Conservation (phyloP, 2,113 vertebrate species). For the Benitochromis conjunctus region DNA sequence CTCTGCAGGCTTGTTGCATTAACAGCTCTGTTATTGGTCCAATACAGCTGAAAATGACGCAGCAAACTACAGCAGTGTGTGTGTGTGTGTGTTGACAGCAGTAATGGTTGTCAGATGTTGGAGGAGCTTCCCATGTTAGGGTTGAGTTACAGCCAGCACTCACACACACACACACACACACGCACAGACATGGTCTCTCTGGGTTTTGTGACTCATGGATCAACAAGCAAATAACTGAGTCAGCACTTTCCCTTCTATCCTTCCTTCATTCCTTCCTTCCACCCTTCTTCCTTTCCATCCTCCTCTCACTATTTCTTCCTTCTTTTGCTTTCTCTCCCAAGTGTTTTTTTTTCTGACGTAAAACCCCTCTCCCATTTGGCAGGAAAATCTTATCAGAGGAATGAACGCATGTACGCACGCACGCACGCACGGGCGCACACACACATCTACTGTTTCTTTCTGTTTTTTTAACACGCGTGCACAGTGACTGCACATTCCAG, state of each 20-base stretch:
- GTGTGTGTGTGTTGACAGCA: constrained; percentile 19
- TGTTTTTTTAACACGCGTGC: background rate
- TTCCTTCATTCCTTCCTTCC: background rate
- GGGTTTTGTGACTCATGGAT: constrained; percentile 63
- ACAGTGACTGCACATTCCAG: background rate
- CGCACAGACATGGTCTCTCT: background rate
- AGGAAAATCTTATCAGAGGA: constrained; percentile 1
- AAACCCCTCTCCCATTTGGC: background rate
- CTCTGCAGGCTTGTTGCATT: constrained; percentile 1
- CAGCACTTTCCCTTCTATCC: constrained; percentile 41
- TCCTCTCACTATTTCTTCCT: background rate
- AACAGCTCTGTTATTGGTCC: constrained; percentile 23
- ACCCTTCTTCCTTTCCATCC: background rate
- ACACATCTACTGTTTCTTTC: too few species aligned
- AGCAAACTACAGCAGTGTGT: background rate
- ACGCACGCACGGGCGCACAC: background rate
- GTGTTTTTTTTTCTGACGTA: constrained; percentile 16
- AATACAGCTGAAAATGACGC: constrained; percentile 32
- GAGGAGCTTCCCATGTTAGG: constrained; percentile 45
- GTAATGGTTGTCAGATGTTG: constrained; percentile 63
- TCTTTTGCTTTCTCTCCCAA: background rate
- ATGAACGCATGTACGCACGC: background rate
- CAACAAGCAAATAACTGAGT: constrained; percentile 46
- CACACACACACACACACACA: background rate
- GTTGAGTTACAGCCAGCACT: constrained; percentile 37